A percentile compares a stretch with the other conserved stretches of the same genome.
Evolutionary conservation across 2,797 vertebrate species (phyloP).

Genomic region (Etheostoma perlongum): DNA sequence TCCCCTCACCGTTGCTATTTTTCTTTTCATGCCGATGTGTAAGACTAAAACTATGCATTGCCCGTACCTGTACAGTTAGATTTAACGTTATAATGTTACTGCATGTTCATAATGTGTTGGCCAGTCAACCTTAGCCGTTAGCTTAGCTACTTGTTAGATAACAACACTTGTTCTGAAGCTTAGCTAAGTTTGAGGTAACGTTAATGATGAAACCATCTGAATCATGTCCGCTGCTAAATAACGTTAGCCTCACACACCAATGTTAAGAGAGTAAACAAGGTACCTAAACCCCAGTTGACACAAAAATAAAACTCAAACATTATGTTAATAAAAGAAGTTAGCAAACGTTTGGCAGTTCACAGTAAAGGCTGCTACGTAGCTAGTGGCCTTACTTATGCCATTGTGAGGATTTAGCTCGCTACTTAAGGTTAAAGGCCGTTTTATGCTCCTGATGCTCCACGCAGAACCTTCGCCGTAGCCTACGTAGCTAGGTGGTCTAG

Average conservation of each 20-base stretch:
- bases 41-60: rapidly evolving
- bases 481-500: too few relatives aligned
- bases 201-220: neutral
- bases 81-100: neutral
- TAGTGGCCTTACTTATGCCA: too few relatives aligned
- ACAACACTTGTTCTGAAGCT: constrained; percentile 40
- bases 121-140: constrained; percentile 23
- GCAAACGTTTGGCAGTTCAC: constrained; percentile 37
- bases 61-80: neutral
- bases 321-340: constrained; percentile 10
- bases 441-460: too few relatives aligned
- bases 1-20: rapidly evolving
- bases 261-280: rapidly evolving
- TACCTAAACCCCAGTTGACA: rapidly evolving
- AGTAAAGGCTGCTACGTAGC: constrained; percentile 8
- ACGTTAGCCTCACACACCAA: rapidly evolving
- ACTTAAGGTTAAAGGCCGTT: too few relatives aligned
- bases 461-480: too few relatives aligned
- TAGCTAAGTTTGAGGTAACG: constrained; percentile 5
- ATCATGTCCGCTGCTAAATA: neutral
- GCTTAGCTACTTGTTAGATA: constrained; percentile 22
- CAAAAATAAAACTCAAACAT: neutral
- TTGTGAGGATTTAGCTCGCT: too few relatives aligned
- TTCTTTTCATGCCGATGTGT: rapidly evolving
- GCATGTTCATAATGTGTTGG: neutral